Evolutionary conservation across 2,888 invertebrate genomes (phyloP).

Genomic region (Dicycla oo): DNA sequence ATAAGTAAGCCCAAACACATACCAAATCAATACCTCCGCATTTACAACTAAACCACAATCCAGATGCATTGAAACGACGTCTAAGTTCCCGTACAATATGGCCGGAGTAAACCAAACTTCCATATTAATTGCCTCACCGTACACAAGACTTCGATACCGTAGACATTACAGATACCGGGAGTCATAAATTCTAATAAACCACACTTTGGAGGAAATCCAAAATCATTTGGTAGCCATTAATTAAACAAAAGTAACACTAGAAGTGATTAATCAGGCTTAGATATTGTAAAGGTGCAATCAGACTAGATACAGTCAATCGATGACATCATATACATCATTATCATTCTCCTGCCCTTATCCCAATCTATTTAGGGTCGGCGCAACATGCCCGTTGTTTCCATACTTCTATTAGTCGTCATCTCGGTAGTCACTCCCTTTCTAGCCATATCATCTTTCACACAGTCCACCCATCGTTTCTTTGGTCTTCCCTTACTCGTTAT

Average conservation of each 20-base stretch:
- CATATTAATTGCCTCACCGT: constrained; percentile 30
- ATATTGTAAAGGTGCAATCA: background rate
- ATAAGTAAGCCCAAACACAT: background rate
- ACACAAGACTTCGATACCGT: constrained; percentile 3
- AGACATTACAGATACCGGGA: constrained; percentile 26
- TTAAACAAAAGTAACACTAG: constrained; percentile 17
- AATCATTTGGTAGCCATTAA: constrained; percentile 14
- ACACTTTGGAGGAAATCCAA: constrained; percentile 33
- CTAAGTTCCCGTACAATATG: background rate
- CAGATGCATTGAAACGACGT: background rate
- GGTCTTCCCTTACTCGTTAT: too few relatives aligned
- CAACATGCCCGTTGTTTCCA: too few relatives aligned
- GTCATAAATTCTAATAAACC: constrained; percentile 30
- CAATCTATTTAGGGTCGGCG: too few relatives aligned
- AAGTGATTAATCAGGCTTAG: constrained; percentile 25
- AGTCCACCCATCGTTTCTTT: too few relatives aligned
- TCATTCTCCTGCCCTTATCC: too few relatives aligned
- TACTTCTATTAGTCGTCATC: too few relatives aligned
- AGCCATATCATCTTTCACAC: too few relatives aligned
- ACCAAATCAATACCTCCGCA: background rate
- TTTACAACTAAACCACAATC: background rate
- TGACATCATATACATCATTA: too few relatives aligned
- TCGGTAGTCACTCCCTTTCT: too few relatives aligned
- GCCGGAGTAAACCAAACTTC: constrained; percentile 19
- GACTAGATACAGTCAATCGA: too few relatives aligned